Percentiles rank a stretch among this genome's conserved stretches.
Conservation (phyloP, 1,140 invertebrate genomes). For the Ostrea denselamellosa region DNA sequence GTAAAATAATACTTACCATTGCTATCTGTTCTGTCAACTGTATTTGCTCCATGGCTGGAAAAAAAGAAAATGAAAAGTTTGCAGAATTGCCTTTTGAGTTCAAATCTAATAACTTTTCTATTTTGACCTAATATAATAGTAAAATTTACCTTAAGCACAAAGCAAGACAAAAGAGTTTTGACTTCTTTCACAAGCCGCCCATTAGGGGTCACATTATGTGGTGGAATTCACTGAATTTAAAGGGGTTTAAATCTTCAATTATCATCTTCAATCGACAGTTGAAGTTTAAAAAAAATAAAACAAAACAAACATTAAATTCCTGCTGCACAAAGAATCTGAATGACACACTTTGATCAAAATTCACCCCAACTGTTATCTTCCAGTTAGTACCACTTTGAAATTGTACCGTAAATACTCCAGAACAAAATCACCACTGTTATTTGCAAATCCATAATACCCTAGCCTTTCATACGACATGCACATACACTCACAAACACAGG, state of each 20-base stretch:
- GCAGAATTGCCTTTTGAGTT: neutral
- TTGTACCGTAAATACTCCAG: neutral
- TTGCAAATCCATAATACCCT: conserved; percentile 2
- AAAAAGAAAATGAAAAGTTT: neutral
- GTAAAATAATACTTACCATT: conserved; percentile 14
- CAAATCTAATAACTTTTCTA: neutral
- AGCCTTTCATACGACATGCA: neutral
- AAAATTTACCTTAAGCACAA: neutral
- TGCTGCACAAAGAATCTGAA: neutral
- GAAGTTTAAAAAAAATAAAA: neutral
- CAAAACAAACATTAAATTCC: neutral
- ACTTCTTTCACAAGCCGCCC: neutral
- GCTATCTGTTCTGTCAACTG: conserved; percentile 28
- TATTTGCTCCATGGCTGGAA: conserved; percentile 34
- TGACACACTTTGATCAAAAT: neutral
- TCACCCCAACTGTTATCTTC: conserved; percentile 1
- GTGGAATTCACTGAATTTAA: neutral
- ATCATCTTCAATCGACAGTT: neutral
- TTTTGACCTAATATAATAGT: neutral
- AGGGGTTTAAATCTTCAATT: conserved; percentile 1
- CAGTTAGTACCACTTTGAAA: neutral
- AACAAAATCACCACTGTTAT: neutral
- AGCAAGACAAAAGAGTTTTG: neutral
- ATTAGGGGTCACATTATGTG: neutral
- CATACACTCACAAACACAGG: neutral